Conservation (phyloP, 2,113 vertebrate genomes). For the Mastomys coucha region DNA sequence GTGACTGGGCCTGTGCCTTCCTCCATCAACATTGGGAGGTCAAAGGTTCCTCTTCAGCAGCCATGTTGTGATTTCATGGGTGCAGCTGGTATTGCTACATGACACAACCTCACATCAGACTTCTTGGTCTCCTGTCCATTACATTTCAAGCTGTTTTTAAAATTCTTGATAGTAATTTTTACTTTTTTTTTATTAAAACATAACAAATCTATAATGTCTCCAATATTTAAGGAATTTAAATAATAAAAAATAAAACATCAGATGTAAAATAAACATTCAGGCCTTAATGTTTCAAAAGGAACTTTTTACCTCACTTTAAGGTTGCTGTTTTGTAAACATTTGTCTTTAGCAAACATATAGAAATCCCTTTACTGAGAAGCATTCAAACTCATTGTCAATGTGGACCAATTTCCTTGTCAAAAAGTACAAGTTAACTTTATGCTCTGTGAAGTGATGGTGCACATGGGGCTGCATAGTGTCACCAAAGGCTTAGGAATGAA, state of each 20-base stretch:
- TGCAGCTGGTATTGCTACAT: too few species aligned
- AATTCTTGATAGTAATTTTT: background rate
- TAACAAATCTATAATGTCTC: background rate
- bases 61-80: background rate
- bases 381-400: background rate
- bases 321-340: background rate
- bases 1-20: background rate
- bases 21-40: background rate
- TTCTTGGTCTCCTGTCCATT: too few species aligned
- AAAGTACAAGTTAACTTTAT: background rate
- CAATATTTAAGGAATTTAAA: background rate
- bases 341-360: background rate
- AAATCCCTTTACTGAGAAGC: background rate
- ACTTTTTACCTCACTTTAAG: background rate
- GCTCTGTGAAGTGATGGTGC: background rate
- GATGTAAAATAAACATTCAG: constrained; percentile 18
- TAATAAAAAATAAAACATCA: background rate
- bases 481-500: background rate
- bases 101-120: background rate
- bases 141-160: background rate
- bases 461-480: rapidly evolving
- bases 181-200: background rate
- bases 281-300: background rate
- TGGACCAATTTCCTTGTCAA: background rate
- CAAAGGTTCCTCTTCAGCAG: background rate